Percentiles rank a stretch among this genome's conserved stretches.
phyloP scores from a whole-genome alignment of 1,140 invertebrate species.

The Hylaeus anthracinus region DNA sequence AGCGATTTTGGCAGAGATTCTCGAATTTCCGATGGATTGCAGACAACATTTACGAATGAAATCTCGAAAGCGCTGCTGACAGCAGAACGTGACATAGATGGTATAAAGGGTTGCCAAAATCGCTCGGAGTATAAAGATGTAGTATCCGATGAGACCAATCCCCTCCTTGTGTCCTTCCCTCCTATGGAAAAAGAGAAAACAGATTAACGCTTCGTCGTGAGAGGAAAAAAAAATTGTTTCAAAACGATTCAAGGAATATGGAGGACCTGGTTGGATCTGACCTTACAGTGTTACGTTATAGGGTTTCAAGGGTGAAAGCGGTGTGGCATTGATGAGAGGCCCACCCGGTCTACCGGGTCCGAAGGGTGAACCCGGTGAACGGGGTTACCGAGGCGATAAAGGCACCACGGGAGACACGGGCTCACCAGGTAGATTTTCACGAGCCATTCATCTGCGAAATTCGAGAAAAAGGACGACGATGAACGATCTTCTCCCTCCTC shows the following conservation, averaged over 20 bases:
- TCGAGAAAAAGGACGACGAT: slow-evolving; percentile 26
- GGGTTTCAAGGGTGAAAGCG: slow-evolving; percentile 79
- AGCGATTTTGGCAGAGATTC: slow-evolving; percentile 23
- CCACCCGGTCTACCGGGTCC: slow-evolving; percentile 76
- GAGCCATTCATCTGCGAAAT: slow-evolving; percentile 51
- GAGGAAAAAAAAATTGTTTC: slow-evolving; percentile 20
- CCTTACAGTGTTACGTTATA: slow-evolving; percentile 75
- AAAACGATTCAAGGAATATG: slow-evolving; percentile 48
- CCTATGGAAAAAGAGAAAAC: slow-evolving; percentile 26
- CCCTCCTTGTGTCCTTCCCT: slow-evolving; percentile 50
- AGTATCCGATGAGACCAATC: slow-evolving; percentile 41
- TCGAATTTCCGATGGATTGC: background rate
- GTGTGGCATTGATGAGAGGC: slow-evolving; percentile 78
- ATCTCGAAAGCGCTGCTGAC: background rate
- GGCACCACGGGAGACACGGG: slow-evolving; percentile 78
- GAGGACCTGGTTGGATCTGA: slow-evolving; percentile 79
- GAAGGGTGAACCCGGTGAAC: slow-evolving; percentile 80
- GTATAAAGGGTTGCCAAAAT: slow-evolving; percentile 12
- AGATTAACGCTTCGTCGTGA: slow-evolving; percentile 53
- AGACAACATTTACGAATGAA: background rate
- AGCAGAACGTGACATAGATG: background rate
- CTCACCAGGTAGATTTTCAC: slow-evolving; percentile 76
- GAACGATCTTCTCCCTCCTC: slow-evolving; percentile 24
- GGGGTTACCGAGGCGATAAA: slow-evolving; percentile 77
- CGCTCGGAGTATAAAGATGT: slow-evolving; percentile 41